Evolutionary conservation across 2,888 invertebrate genomes (phyloP).

Genomic region (Graphium colonna): DNA sequence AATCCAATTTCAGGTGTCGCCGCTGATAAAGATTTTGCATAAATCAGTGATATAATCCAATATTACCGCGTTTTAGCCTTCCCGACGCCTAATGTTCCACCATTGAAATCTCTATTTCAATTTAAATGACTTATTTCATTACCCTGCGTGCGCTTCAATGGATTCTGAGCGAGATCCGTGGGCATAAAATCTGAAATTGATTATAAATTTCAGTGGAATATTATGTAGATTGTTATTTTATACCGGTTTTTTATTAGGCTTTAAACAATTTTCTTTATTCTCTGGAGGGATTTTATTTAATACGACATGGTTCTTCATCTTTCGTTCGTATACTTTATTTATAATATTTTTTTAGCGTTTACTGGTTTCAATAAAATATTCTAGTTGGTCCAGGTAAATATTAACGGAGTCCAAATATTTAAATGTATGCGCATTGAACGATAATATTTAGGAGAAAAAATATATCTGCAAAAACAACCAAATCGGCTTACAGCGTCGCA

Average conservation of each 20-base stretch:
- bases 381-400: too few species aligned
- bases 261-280: slow-evolving; percentile 21
- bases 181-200: slow-evolving; percentile 70
- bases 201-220: slow-evolving; percentile 68
- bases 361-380: too few species aligned
- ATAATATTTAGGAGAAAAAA: too few species aligned
- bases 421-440: too few species aligned
- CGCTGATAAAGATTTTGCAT: slow-evolving; percentile 75
- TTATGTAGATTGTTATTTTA: slow-evolving; percentile 53
- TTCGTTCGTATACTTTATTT: too few species aligned
- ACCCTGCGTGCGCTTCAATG: slow-evolving; percentile 52
- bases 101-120: slow-evolving; percentile 75
- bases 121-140: slow-evolving; percentile 79
- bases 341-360: too few species aligned
- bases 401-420: too few species aligned
- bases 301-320: not conserved
- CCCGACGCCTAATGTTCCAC: slow-evolving; percentile 65
- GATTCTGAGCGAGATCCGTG: slow-evolving; percentile 52
- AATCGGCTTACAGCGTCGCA: too few species aligned
- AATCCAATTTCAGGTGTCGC: slow-evolving; percentile 72
- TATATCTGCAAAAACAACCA: too few species aligned
- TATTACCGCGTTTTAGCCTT: slow-evolving; percentile 68
- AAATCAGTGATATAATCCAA: slow-evolving; percentile 78
- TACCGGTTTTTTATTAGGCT: slow-evolving; percentile 30
- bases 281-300: slow-evolving; percentile 6